phyloP scores from a whole-genome alignment of 2,797 vertebrate species.

The Semotilus atromaculatus region DNA sequence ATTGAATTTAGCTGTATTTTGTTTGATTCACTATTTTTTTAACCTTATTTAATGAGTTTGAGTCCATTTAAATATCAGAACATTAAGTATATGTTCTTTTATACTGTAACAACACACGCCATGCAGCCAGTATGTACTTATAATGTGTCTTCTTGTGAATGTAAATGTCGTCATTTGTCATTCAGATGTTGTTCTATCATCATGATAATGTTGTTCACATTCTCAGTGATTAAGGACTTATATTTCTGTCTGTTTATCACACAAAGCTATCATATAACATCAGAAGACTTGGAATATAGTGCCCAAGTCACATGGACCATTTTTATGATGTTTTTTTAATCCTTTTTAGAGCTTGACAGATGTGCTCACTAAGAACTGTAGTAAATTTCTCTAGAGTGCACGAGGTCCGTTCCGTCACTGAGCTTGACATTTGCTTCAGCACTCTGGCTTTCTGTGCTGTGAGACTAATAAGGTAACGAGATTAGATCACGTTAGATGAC shows the following conservation, averaged over 20 bases:
- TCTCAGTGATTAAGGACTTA: neutral
- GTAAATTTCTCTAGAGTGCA: neutral
- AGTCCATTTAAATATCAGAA: neutral
- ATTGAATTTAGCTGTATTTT: neutral
- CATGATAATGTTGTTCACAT: too few species aligned
- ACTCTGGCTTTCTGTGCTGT: slow-evolving; percentile 49
- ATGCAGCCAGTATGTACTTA: neutral
- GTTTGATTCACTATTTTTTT: neutral
- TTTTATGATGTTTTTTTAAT: neutral
- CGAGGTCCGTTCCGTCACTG: neutral
- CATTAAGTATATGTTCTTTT: neutral
- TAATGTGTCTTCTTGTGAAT: neutral
- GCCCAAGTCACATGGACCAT: neutral
- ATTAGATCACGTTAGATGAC: slow-evolving; percentile 62
- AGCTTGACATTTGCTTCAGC: slow-evolving; percentile 44
- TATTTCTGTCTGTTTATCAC: neutral
- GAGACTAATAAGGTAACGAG: slow-evolving; percentile 51
- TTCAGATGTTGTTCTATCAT: neutral
- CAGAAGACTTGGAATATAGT: neutral
- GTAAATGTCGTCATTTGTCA: neutral
- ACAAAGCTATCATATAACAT: neutral
- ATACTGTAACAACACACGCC: neutral
- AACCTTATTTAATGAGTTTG: neutral
- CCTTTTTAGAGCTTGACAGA: neutral
- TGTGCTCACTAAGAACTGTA: neutral